Conservation (phyloP, 2,113 vertebrate genomes). For the Mugil cephalus region DNA sequence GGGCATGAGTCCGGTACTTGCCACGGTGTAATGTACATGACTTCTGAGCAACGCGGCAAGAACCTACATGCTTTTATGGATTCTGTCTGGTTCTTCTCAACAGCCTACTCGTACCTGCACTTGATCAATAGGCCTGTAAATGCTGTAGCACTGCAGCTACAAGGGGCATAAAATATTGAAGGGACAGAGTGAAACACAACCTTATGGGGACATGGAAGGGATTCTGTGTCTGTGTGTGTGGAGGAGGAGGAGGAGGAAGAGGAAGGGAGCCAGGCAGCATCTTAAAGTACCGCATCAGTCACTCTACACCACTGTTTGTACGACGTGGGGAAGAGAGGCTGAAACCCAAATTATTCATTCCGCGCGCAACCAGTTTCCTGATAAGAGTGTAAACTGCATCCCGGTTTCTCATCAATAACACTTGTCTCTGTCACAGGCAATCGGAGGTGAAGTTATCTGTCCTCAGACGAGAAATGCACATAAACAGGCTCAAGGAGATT, state of each 20-base stretch:
- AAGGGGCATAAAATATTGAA: constrained; percentile 80
- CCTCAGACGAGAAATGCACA: constrained; percentile 28
- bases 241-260: neutral
- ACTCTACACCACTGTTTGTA: constrained; percentile 55
- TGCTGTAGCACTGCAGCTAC: constrained; percentile 64
- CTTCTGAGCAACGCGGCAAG: constrained; percentile 33
- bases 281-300: constrained; percentile 62
- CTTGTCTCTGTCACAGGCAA: constrained; percentile 18
- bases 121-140: constrained; percentile 73
- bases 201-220: constrained; percentile 29
- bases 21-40: constrained; percentile 23
- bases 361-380: constrained; percentile 5
- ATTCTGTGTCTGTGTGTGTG: constrained; percentile 14
- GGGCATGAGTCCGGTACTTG: constrained; percentile 47
- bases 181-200: constrained; percentile 71
- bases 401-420: constrained; percentile 40
- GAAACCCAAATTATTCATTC: neutral
- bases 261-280: constrained; percentile 59
- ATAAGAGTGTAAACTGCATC: constrained; percentile 29
- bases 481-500: constrained; percentile 38
- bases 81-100: constrained; percentile 45
- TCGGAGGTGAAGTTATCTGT: constrained; percentile 1
- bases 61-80: constrained; percentile 57
- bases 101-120: constrained; percentile 18
- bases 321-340: constrained; percentile 13